phyloP scores from a whole-genome alignment of 2,113 vertebrate genomes.

The Prietella phreatophila region DNA sequence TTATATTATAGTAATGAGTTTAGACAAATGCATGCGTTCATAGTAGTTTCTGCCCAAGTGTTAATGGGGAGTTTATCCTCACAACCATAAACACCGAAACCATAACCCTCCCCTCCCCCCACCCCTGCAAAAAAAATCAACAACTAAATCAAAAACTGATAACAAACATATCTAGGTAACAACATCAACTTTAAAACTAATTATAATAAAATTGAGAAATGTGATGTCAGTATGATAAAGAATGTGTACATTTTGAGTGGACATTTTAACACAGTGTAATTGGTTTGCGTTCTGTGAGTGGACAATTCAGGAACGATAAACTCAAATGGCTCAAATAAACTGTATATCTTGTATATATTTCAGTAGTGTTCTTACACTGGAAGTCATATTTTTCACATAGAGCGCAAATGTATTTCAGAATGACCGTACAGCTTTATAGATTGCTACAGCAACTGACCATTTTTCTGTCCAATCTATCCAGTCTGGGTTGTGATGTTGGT shows the following conservation, averaged over 20 bases:
- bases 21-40: background rate
- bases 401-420: background rate
- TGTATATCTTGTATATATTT: background rate
- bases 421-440: background rate
- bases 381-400: background rate
- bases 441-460: background rate
- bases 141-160: background rate
- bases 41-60: too few relatives aligned
- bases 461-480: background rate
- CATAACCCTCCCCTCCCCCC: fast-evolving
- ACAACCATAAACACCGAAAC: background rate
- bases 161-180: too few relatives aligned
- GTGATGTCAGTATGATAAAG: too few relatives aligned
- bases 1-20: background rate
- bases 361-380: background rate
- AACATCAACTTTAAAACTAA: background rate
- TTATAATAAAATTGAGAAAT: background rate
- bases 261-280: too few relatives aligned
- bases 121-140: too few relatives aligned
- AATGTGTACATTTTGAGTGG: too few relatives aligned
- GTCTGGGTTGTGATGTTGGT: background rate
- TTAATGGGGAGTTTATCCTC: background rate
- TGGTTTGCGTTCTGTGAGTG: too few relatives aligned
- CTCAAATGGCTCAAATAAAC: too few relatives aligned
- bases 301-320: too few relatives aligned